Conservation (phyloP, 2,797 vertebrate genomes). For the Thaleichthys pacificus region DNA sequence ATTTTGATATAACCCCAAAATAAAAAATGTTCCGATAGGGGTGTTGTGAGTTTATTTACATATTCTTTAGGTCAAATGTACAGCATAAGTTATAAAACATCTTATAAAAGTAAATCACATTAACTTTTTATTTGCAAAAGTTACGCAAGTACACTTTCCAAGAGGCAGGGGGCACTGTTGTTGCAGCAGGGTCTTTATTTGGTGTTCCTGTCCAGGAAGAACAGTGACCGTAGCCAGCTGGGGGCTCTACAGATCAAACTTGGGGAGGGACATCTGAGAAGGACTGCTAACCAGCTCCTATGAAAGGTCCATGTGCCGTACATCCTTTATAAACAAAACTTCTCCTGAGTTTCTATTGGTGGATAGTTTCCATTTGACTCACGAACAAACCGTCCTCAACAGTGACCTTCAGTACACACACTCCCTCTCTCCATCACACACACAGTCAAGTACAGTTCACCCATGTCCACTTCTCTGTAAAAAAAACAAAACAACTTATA, state of each 20-base stretch:
- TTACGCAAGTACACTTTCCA: not conserved
- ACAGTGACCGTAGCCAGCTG: not conserved
- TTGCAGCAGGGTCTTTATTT: too few species aligned
- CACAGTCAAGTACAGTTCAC: slow-evolving; percentile 16
- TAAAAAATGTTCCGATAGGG: slow-evolving; percentile 59
- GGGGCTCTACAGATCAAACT: not conserved
- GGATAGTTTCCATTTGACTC: not conserved
- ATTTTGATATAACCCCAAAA: slow-evolving; percentile 80
- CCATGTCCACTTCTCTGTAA: slow-evolving; percentile 61
- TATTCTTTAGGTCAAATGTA: too few species aligned
- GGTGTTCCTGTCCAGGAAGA: not conserved
- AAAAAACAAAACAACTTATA: slow-evolving; percentile 51
- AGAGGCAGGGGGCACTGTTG: not conserved
- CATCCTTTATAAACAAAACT: slow-evolving; percentile 20
- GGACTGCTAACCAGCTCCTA: too few species aligned
- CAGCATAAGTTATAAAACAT: too few species aligned
- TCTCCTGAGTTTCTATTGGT: slow-evolving; percentile 30
- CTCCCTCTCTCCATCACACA: not conserved
- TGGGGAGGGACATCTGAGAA: not conserved
- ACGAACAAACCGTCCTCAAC: slow-evolving; percentile 19
- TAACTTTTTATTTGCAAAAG: not conserved
- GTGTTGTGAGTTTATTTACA: slow-evolving; percentile 47
- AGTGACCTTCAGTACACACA: slow-evolving; percentile 12
- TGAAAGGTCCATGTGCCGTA: not conserved
- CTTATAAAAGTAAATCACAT: too few species aligned